Evolutionary conservation across 2,113 vertebrate genomes (phyloP).

Genomic region (Tylochromis polylepis): DNA sequence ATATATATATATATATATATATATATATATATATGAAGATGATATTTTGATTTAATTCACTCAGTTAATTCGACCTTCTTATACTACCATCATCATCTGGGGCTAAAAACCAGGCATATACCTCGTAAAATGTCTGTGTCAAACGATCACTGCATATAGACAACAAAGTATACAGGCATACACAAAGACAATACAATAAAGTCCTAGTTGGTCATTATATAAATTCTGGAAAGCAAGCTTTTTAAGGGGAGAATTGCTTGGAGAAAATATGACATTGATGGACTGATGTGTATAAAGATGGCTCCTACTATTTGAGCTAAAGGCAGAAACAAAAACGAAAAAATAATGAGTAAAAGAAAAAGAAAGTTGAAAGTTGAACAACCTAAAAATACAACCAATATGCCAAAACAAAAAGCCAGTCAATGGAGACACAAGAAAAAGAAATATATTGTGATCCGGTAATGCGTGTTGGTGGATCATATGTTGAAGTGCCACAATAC

Average conservation of each 20-base stretch:
- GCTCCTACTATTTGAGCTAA: background rate
- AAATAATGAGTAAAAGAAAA: background rate
- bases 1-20: too few species aligned
- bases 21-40: too few species aligned
- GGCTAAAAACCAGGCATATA: background rate
- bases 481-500: background rate
- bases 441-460: background rate
- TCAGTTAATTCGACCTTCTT: background rate
- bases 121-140: background rate
- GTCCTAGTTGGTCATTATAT: background rate
- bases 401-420: background rate
- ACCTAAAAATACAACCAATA: background rate
- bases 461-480: background rate
- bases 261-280: conserved; percentile 9
- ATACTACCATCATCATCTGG: background rate
- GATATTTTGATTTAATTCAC: too few species aligned
- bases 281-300: background rate
- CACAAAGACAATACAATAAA: background rate
- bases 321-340: background rate
- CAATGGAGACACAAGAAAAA: background rate
- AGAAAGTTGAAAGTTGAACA: background rate
- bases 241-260: background rate
- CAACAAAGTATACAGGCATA: background rate
- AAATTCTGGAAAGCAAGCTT: background rate
- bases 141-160: background rate